phyloP scores from a whole-genome alignment of 2,888 invertebrate genomes.

The Molorchus minor region DNA sequence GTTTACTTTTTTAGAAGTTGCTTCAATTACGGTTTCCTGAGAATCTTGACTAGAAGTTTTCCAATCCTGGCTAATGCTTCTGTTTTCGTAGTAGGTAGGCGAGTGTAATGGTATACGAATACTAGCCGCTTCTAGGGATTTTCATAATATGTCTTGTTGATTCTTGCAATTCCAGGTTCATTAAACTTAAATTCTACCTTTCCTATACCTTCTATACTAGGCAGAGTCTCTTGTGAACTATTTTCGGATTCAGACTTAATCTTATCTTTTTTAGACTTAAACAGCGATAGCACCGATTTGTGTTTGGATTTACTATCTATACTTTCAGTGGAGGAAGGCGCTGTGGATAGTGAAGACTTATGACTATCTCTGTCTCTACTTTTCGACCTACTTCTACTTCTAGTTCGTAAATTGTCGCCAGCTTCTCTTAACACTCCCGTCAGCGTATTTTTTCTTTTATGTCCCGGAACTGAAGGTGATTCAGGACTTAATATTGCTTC shows the following conservation, averaged over 20 bases:
- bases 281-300: slow-evolving; percentile 74
- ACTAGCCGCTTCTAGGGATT: slow-evolving; percentile 70
- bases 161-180: slow-evolving; percentile 32
- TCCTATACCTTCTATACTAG: slow-evolving; percentile 62
- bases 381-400: slow-evolving; percentile 67
- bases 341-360: slow-evolving; percentile 62
- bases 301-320: slow-evolving; percentile 65
- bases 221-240: slow-evolving; percentile 48
- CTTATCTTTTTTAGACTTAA: slow-evolving; percentile 68
- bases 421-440: slow-evolving; percentile 59
- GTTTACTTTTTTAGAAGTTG: slow-evolving; percentile 42
- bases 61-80: slow-evolving; percentile 52
- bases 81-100: slow-evolving; percentile 73
- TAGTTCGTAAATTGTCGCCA: slow-evolving; percentile 56
- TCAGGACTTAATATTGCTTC: slow-evolving; percentile 73
- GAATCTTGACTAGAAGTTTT: slow-evolving; percentile 64
- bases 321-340: slow-evolving; percentile 65
- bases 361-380: slow-evolving; percentile 68
- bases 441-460: slow-evolving; percentile 55
- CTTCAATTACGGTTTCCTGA: slow-evolving; percentile 65
- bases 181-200: slow-evolving; percentile 60
- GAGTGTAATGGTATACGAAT: slow-evolving; percentile 80
- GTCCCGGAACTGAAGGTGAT: slow-evolving; percentile 64
- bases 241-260: slow-evolving; percentile 46
- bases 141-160: slow-evolving; percentile 68